Evolutionary conservation across 1,140 invertebrate genomes (phyloP), one percentile per base, ranked within the genome.

Genomic region (Ganaspis sp.): DNA sequence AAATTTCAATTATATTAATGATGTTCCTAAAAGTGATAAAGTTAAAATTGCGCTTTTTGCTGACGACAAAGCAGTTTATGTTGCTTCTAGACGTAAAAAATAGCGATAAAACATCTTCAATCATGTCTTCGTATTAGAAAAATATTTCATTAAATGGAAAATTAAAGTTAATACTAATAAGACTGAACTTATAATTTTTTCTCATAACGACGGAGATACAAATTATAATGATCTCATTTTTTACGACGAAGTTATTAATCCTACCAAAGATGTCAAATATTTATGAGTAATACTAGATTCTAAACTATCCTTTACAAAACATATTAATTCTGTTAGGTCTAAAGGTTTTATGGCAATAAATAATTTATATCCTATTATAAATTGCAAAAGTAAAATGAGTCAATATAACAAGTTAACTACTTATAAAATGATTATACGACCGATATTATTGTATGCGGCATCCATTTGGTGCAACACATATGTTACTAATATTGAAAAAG

Each of bases 91-190:
- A 34, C 29, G 29, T 34, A 34, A 34, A 6, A 3, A 6, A 3
- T 34, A 34, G 29, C 29, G 6, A 3, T 34, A 34, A 34, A 34
- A 34, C 2, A 34, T 2, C 29, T 34, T 34, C 19, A 42, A 40
- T 15, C n/a, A 45, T 12, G 12, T 45, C 6, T 12, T 45, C 3
- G n/a, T 0, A 37, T 37, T 70, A 29, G 69, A 37, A 70, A 38
- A 70, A 34, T 70, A 70, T 37, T 70, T 34, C n/a, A 6, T 26
- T 12, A n/a, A 70, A 37, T 70, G 69, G 69, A 70, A 11, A 37
- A 37, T 70, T 34, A 70, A 70, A 34, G 12, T 70, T 37, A 70
- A 70, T 6, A 37, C 26, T 12, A 37, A 37, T n/a, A 70, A 70
- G n/a, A 70, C 69, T 37, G 69, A 70, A 37, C n/a, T 70, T 9